Conservation (phyloP, 2,888 invertebrate species). For the Iselma pallidipennis region DNA sequence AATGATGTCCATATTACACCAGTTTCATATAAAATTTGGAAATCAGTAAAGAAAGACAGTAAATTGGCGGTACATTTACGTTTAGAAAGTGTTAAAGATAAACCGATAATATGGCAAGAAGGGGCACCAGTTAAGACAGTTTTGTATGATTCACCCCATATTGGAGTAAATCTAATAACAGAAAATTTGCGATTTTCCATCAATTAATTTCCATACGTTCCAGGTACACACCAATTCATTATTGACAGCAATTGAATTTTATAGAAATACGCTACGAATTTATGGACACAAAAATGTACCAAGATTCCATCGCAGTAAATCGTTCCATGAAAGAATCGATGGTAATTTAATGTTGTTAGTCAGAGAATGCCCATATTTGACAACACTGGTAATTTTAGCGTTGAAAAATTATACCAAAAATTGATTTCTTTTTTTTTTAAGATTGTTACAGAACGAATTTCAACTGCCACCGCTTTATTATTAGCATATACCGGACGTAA, state of each 20-base stretch:
- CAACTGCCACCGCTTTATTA: conserved; percentile 74
- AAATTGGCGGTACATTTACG: conserved; percentile 70
- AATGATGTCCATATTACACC: conserved; percentile 59
- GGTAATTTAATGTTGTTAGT: conserved; percentile 68
- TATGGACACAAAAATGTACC: conserved; percentile 73
- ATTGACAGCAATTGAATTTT: conserved; percentile 64
- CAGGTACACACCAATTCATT: conserved; percentile 60
- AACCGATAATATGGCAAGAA: conserved; percentile 68
- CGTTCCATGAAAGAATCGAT: conserved; percentile 73
- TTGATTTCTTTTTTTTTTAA: conserved; percentile 45
- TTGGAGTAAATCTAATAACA: conserved; percentile 55
- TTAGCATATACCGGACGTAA: conserved; percentile 68
- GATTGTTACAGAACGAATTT: conserved; percentile 76
- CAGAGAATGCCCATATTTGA: conserved; percentile 67
- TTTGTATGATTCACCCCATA: conserved; percentile 66
- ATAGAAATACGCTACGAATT: conserved; percentile 64
- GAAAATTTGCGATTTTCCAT: too few relatives aligned
- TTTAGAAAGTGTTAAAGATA: conserved; percentile 63
- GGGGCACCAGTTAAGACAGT: conserved; percentile 70
- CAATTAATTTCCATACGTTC: conserved; percentile 24
- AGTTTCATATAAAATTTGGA: conserved; percentile 58
- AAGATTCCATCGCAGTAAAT: conserved; percentile 66
- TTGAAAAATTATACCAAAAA: conserved; percentile 1
- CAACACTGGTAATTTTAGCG: conserved; percentile 67
- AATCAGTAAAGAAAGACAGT: conserved; percentile 60